Percentiles rank a stretch among this genome's conserved stretches.
phyloP scores from a whole-genome alignment of 2,888 invertebrate species.

The Ramazzottius varieornatus region DNA sequence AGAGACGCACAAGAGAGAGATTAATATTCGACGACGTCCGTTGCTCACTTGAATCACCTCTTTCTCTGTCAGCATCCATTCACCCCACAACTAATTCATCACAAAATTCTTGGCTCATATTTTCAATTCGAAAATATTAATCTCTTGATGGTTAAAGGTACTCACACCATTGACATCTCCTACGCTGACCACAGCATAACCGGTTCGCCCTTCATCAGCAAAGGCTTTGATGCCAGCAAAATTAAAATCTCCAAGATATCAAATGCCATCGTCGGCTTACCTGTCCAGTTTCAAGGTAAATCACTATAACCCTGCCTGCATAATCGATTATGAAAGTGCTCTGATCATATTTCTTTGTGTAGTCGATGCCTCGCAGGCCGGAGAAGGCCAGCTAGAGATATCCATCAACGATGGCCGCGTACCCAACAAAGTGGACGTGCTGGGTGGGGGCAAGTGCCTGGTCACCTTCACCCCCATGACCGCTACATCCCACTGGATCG shows the following conservation, averaged over 20 bases:
- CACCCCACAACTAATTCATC: no score
- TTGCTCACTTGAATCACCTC: no score
- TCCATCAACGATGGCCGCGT: conserved; percentile 97
- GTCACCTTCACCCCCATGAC: conserved; percentile 80
- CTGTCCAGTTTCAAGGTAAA: conserved; percentile 78
- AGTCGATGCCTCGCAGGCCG: conserved; percentile 34
- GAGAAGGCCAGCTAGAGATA: conserved; percentile 95
- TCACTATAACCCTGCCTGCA: no score
- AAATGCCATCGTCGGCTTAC: conserved; percentile 74
- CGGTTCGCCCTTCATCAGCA: conserved; percentile 65
- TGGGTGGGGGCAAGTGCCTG: conserved; percentile 73
- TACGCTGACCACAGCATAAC: conserved; percentile 67
- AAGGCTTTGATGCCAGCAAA: conserved; percentile 74
- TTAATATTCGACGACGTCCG: no score
- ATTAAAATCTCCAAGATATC: conserved; percentile 81
- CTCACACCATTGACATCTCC: conserved; percentile 66
- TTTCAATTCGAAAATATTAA: no score
- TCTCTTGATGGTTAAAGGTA: conserved; percentile 28
- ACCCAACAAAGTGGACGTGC: conserved; percentile 82
- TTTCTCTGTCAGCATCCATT: no score
- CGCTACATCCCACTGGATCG: conserved; percentile 65
- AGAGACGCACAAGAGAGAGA: no score
- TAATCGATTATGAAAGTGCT: no score
- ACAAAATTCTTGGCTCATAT: no score
- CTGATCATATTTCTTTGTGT: background rate